Percentiles rank a stretch among this genome's conserved stretches.
phyloP scores from a whole-genome alignment of 2,113 vertebrate species.

The Amblyornis subalaris region DNA sequence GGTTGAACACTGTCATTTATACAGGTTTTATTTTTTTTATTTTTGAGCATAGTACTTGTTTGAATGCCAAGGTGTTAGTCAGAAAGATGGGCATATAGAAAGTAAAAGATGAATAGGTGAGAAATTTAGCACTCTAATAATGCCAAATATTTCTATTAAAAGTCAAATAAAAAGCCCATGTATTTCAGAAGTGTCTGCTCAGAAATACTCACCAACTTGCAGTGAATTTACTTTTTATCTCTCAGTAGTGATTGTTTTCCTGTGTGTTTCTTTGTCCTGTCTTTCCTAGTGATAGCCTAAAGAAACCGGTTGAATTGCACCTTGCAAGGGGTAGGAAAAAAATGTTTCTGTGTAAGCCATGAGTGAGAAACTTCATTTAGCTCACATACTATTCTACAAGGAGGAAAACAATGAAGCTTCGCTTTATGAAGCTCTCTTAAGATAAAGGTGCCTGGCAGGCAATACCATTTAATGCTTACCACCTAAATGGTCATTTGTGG shows the following conservation, averaged over 20 bases:
- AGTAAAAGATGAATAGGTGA: slow-evolving; percentile 76
- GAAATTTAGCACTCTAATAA: slow-evolving; percentile 69
- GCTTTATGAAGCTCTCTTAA: not conserved
- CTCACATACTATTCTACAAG: not conserved
- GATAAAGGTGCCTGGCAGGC: slow-evolving; percentile 31
- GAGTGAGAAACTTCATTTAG: slow-evolving; percentile 31
- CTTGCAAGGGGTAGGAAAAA: not conserved
- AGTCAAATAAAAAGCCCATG: slow-evolving; percentile 46
- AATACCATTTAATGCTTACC: slow-evolving; percentile 33
- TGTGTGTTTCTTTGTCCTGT: slow-evolving; percentile 40
- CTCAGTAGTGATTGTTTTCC: slow-evolving; percentile 25
- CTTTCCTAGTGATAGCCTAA: not conserved
- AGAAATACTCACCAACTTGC: slow-evolving; percentile 51
- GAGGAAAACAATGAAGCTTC: slow-evolving; percentile 22
- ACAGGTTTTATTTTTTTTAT: slow-evolving; percentile 81
- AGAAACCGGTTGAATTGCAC: not conserved
- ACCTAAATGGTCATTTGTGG: slow-evolving; percentile 56
- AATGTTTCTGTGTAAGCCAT: not conserved
- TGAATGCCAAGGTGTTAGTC: slow-evolving; percentile 83
- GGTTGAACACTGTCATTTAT: slow-evolving; percentile 82
- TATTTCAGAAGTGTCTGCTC: slow-evolving; percentile 59
- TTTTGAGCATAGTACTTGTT: slow-evolving; percentile 75
- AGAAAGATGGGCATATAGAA: slow-evolving; percentile 68
- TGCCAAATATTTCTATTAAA: slow-evolving; percentile 72
- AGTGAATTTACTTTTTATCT: slow-evolving; percentile 53